A percentile compares a stretch with the other conserved stretches of the same genome.
phyloP scores from a whole-genome alignment of 2,888 invertebrate species.

The Idaea straminata region DNA sequence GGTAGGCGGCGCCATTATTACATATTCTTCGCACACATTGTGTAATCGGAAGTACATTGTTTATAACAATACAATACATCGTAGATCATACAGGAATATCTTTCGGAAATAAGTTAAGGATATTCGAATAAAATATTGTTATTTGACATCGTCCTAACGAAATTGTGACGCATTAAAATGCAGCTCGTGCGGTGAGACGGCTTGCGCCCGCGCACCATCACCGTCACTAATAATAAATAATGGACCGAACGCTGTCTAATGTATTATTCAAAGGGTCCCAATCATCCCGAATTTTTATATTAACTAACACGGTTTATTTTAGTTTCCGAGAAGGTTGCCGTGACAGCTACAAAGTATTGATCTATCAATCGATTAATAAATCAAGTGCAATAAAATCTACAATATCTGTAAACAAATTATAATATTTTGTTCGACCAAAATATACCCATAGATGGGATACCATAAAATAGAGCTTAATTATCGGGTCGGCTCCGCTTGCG shows the following conservation, averaged over 20 bases:
- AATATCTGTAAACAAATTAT: slow-evolving; percentile 10
- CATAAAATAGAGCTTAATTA: slow-evolving; percentile 45
- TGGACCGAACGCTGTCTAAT: slow-evolving; percentile 58
- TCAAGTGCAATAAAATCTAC: slow-evolving; percentile 3
- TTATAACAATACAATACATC: slow-evolving; percentile 43
- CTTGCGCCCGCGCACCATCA: slow-evolving; percentile 57
- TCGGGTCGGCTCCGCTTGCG: slow-evolving; percentile 39
- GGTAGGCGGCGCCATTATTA: slow-evolving; percentile 11
- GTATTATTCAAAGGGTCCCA: slow-evolving; percentile 67
- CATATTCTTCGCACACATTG: slow-evolving; percentile 25
- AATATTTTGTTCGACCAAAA: neutral
- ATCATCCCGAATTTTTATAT: slow-evolving; percentile 56
- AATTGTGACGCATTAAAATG: slow-evolving; percentile 67
- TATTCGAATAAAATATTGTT: slow-evolving; percentile 56
- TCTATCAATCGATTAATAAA: neutral
- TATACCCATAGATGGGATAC: neutral
- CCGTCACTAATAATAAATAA: slow-evolving; percentile 43
- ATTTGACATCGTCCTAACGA: slow-evolving; percentile 53
- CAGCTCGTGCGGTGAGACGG: slow-evolving; percentile 66
- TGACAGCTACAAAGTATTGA: slow-evolving; percentile 9
- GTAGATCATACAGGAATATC: slow-evolving; percentile 49
- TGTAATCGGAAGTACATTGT: slow-evolving; percentile 36
- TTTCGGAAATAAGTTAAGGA: slow-evolving; percentile 41
- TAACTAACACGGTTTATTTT: slow-evolving; percentile 33
- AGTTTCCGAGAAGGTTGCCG: slow-evolving; percentile 25